Evolutionary conservation across 2,797 vertebrate species (phyloP).

Genomic region (Pelobates cultripes): DNA sequence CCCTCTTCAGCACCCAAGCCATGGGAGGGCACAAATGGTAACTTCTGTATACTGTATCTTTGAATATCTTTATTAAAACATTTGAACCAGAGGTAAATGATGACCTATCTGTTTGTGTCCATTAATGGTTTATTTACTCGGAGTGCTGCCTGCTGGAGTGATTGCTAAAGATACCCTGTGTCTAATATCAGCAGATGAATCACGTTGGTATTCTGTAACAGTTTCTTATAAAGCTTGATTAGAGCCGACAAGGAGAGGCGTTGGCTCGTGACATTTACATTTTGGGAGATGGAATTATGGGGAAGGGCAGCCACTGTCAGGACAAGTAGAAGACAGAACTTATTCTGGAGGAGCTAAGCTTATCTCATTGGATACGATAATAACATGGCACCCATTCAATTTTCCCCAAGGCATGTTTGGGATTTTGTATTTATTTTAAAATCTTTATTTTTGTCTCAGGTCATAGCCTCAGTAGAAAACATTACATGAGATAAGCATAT

Average conservation of each 20-base stretch:
- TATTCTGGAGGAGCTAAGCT: not conserved
- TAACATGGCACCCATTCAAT: not conserved
- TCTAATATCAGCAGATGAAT: not conserved
- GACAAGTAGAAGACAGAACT: not conserved
- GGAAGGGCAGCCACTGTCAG: not conserved
- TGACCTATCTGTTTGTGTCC: too few relatives aligned
- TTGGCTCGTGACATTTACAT: slow-evolving; percentile 7
- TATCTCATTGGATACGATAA: not conserved
- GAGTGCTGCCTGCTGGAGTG: not conserved
- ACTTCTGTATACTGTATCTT: too few relatives aligned
- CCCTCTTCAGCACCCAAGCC: too few relatives aligned
- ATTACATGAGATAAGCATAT: too few relatives aligned
- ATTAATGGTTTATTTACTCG: too few relatives aligned
- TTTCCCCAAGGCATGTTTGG: not conserved
- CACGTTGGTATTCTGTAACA: not conserved
- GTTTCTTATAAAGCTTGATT: not conserved
- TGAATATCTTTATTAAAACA: too few relatives aligned
- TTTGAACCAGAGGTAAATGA: too few relatives aligned
- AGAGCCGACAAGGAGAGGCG: not conserved
- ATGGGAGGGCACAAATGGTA: too few relatives aligned
- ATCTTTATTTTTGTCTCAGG: too few relatives aligned
- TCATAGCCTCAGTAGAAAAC: too few relatives aligned
- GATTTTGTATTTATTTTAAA: too few relatives aligned
- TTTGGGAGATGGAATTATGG: not conserved
- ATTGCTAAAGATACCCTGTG: slow-evolving; percentile 32